Conservation (phyloP, 1,140 invertebrate species). For the Drosophila pseudoananassae region DNA sequence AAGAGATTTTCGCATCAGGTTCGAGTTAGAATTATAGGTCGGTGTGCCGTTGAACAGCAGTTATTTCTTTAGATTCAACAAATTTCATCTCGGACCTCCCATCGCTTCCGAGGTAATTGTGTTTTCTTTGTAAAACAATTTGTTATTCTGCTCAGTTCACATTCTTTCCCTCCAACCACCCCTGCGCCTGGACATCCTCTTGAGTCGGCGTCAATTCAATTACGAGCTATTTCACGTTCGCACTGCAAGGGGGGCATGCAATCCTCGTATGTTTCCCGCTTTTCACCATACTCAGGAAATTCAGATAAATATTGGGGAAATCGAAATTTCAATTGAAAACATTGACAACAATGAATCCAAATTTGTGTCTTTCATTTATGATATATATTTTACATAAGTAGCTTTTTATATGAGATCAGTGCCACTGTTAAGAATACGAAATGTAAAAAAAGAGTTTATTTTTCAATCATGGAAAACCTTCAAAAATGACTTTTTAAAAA, state of each 20-base stretch:
- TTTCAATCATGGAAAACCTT: no score
- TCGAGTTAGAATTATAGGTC: slow-evolving; percentile 7
- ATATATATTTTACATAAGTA: no score
- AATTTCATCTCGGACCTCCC: slow-evolving; percentile 59
- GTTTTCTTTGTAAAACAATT: slow-evolving; percentile 58
- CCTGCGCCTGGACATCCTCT: slow-evolving; percentile 30
- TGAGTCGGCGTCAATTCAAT: slow-evolving; percentile 77
- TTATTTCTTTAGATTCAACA: slow-evolving; percentile 17
- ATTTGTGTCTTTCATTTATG: no score
- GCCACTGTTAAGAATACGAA: no score
- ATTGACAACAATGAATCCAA: no score
- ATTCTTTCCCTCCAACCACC: neutral
- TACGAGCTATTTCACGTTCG: slow-evolving; percentile 62
- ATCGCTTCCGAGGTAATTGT: slow-evolving; percentile 69
- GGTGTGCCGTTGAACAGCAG: neutral
- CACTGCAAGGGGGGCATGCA: slow-evolving; percentile 43
- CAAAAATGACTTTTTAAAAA: neutral
- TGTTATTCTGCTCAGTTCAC: slow-evolving; percentile 19
- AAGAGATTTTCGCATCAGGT: slow-evolving; percentile 45
- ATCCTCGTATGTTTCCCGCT: slow-evolving; percentile 47
- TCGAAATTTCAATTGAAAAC: slow-evolving; percentile 70
- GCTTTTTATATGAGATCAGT: no score
- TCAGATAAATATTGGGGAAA: slow-evolving; percentile 66
- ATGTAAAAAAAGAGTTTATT: no score
- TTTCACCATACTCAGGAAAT: slow-evolving; percentile 63